phyloP scores from a whole-genome alignment of 2,113 vertebrate species.

The Chionodraco myersi region DNA sequence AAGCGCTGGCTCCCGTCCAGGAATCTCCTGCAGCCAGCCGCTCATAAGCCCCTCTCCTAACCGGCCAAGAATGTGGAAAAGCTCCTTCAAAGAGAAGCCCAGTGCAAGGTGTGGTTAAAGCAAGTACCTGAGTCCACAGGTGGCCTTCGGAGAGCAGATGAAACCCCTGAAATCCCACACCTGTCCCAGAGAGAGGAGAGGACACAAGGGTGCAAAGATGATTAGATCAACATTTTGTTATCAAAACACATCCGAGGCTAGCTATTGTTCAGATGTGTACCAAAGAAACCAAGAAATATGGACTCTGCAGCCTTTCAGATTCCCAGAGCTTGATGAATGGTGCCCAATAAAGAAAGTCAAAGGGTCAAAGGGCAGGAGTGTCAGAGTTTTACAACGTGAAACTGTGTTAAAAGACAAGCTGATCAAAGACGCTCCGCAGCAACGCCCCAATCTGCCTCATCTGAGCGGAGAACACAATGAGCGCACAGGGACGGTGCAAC shows the following conservation, averaged over 20 bases:
- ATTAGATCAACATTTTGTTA: slow-evolving; percentile 31
- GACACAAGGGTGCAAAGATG: slow-evolving; percentile 29
- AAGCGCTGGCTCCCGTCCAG: slow-evolving; percentile 77
- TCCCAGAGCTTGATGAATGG: slow-evolving; percentile 42
- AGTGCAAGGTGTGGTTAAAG: slow-evolving; percentile 69
- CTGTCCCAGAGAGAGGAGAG: slow-evolving; percentile 51
- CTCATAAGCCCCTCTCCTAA: slow-evolving; percentile 72
- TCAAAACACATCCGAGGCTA: background rate
- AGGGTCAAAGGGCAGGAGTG: slow-evolving; percentile 60
- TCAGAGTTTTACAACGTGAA: slow-evolving; percentile 61
- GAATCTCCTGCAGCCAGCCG: slow-evolving; percentile 72
- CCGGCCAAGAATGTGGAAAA: slow-evolving; percentile 79
- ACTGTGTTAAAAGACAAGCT: slow-evolving; percentile 58
- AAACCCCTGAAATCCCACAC: slow-evolving; percentile 70
- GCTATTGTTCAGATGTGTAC: background rate
- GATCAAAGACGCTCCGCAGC: slow-evolving; percentile 68
- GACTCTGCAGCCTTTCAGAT: slow-evolving; percentile 27
- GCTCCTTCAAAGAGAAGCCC: slow-evolving; percentile 70
- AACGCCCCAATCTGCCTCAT: slow-evolving; percentile 32
- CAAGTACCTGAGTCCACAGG: slow-evolving; percentile 78
- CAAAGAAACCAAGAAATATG: slow-evolving; percentile 27
- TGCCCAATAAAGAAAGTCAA: slow-evolving; percentile 23
- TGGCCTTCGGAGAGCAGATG: slow-evolving; percentile 64
- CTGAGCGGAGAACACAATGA: slow-evolving; percentile 48
- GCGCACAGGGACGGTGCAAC: slow-evolving; percentile 41